phyloP scores from a whole-genome alignment of 2,888 invertebrate genomes.

The Calliphora vomitoria region DNA sequence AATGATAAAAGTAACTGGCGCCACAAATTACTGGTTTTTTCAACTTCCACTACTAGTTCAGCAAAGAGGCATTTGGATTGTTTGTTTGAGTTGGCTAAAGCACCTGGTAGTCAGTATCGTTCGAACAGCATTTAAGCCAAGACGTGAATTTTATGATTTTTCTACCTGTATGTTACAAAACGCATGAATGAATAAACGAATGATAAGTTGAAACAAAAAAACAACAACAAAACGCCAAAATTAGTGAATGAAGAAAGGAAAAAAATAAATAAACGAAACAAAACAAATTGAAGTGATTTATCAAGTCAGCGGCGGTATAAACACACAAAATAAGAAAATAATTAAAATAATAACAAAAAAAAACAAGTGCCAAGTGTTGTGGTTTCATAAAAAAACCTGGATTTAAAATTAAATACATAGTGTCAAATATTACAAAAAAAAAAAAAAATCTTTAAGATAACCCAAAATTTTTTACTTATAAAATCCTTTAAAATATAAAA shows the following conservation, averaged over 20 bases:
- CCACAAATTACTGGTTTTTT: slow-evolving; percentile 72
- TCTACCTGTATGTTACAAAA: slow-evolving; percentile 67
- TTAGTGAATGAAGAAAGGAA: neutral
- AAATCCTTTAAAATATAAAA: neutral
- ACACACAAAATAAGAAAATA: slow-evolving; percentile 15
- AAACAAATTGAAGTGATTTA: neutral
- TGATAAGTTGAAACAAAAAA: slow-evolving; percentile 24
- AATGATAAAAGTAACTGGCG: slow-evolving; percentile 62
- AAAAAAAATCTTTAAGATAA: slow-evolving; percentile 27
- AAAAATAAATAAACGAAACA: slow-evolving; percentile 11
- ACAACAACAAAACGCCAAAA: neutral
- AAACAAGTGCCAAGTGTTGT: slow-evolving; percentile 58
- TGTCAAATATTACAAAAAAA: slow-evolving; percentile 16
- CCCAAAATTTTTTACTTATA: neutral
- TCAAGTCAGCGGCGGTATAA: slow-evolving; percentile 43
- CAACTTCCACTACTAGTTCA: slow-evolving; percentile 41
- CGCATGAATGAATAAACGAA: slow-evolving; percentile 77
- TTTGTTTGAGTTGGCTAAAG: slow-evolving; percentile 68
- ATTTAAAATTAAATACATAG: neutral
- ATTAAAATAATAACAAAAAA: neutral
- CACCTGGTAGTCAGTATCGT: slow-evolving; percentile 80
- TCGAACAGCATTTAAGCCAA: slow-evolving; percentile 78
- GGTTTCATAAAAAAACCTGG: slow-evolving; percentile 2
- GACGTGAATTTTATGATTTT: slow-evolving; percentile 60
- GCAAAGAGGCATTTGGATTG: slow-evolving; percentile 70